phyloP scores from a whole-genome alignment of 1,140 invertebrate species.

The Apis laboriosa region DNA sequence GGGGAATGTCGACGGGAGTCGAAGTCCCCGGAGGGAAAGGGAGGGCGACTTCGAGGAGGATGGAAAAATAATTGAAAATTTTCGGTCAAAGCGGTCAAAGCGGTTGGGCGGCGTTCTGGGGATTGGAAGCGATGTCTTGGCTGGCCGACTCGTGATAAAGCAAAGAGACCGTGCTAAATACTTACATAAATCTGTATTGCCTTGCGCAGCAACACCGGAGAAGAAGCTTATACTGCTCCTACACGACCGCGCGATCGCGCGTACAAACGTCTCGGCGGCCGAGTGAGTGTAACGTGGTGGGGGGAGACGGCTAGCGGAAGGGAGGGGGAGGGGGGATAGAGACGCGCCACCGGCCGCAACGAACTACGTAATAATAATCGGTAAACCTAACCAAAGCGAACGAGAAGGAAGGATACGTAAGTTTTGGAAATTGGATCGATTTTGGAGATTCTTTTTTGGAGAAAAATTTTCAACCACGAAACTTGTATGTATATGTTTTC shows the following conservation, averaged over 20 bases:
- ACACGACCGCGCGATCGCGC: conserved; percentile 30
- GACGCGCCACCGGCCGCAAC: too few species aligned
- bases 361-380: too few species aligned
- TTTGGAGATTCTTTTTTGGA: too few species aligned
- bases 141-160: conserved; percentile 80
- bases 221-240: conserved; percentile 63
- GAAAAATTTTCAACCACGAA: too few species aligned
- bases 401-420: too few species aligned
- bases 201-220: conserved; percentile 61
- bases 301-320: too few species aligned
- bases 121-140: conserved; percentile 65
- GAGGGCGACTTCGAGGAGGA: conserved; percentile 4
- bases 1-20: too few species aligned
- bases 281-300: too few species aligned
- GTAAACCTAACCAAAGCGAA: too few species aligned
- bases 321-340: too few species aligned
- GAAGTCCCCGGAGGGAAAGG: not conserved
- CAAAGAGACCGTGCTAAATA: conserved; percentile 81
- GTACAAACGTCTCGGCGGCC: not conserved
- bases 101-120: conserved; percentile 13
- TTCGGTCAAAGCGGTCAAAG: conserved; percentile 57
- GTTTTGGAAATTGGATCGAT: too few species aligned
- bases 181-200: conserved; percentile 83
- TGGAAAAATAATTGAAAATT: conserved; percentile 69
- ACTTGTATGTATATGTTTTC: too few species aligned